Evolutionary conservation across 1,140 invertebrate genomes (phyloP).

Genomic region (Drosophila persimilis): DNA sequence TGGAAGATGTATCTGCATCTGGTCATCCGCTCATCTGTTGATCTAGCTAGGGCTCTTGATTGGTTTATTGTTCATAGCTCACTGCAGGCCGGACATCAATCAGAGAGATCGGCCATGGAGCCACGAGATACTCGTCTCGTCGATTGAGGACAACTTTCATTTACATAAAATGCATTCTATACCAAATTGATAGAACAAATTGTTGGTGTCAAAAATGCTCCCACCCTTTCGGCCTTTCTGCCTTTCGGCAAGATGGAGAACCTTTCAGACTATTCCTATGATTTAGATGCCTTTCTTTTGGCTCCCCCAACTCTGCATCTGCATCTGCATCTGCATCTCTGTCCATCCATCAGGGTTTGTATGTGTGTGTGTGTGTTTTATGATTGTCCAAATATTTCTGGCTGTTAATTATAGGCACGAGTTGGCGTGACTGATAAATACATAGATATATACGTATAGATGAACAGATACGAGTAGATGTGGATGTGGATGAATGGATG

Average conservation of each 20-base stretch:
- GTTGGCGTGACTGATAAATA: conserved; percentile 56
- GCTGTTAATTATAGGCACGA: conserved; percentile 77
- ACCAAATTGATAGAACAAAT: conserved; percentile 71
- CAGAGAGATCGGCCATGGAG: conserved; percentile 28
- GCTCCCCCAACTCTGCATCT: background rate
- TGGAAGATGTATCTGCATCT: conserved; percentile 2
- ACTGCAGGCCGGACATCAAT: conserved; percentile 60
- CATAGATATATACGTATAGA: background rate
- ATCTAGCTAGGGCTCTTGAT: conserved; percentile 49
- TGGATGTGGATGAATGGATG: conserved; percentile 1
- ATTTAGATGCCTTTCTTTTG: conserved; percentile 36
- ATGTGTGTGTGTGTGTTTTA: conserved; percentile 30
- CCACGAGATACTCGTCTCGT: conserved; percentile 11
- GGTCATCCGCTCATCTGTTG: background rate
- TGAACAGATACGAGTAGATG: background rate
- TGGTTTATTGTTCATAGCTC: conserved; percentile 71
- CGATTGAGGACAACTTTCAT: conserved; percentile 76
- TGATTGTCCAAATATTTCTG: conserved; percentile 76
- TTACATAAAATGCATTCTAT: conserved; percentile 74
- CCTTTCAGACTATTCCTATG: conserved; percentile 18
- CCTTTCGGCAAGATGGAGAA: background rate
- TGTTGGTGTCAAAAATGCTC: conserved; percentile 67
- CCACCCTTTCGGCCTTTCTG: background rate
- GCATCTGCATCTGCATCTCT: background rate
- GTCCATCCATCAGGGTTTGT: conserved; percentile 1